Conservation (phyloP, 2,113 vertebrate species). For the Cichladusa arquata region DNA sequence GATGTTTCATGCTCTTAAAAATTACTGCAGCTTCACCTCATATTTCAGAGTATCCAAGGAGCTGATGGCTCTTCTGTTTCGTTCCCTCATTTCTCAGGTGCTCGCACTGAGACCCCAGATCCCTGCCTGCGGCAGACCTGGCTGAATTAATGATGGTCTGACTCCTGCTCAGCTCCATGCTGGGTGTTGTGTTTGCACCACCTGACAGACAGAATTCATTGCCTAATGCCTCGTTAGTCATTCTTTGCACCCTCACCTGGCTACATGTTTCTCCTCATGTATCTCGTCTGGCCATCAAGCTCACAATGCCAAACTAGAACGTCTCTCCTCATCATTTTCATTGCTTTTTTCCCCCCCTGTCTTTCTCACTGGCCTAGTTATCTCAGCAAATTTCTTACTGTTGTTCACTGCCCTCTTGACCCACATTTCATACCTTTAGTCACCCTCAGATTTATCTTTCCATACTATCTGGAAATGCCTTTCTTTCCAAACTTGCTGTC, state of each 20-base stretch:
- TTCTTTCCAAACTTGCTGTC: background rate
- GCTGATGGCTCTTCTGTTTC: background rate
- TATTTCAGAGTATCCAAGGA: background rate
- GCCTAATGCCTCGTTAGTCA: background rate
- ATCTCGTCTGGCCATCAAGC: background rate
- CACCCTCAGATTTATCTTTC: background rate
- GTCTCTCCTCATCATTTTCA: background rate
- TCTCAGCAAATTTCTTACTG: background rate
- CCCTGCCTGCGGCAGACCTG: background rate
- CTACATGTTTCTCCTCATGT: background rate
- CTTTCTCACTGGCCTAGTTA: background rate
- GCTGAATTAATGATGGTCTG: background rate
- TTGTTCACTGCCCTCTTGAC: background rate
- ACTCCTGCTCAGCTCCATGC: background rate
- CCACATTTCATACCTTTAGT: background rate
- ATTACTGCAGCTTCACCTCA: background rate
- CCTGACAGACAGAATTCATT: background rate
- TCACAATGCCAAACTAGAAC: background rate
- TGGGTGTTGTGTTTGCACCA: background rate
- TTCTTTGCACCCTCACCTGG: background rate
- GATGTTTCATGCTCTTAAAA: background rate
- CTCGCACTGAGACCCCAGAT: background rate
- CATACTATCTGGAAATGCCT: background rate
- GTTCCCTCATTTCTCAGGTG: background rate
- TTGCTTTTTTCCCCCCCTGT: accelerated